Evolutionary conservation across 2,888 invertebrate genomes (phyloP), one percentile per base, ranked within the genome.

Genomic region (Cataglyphis altisquamis): DNA sequence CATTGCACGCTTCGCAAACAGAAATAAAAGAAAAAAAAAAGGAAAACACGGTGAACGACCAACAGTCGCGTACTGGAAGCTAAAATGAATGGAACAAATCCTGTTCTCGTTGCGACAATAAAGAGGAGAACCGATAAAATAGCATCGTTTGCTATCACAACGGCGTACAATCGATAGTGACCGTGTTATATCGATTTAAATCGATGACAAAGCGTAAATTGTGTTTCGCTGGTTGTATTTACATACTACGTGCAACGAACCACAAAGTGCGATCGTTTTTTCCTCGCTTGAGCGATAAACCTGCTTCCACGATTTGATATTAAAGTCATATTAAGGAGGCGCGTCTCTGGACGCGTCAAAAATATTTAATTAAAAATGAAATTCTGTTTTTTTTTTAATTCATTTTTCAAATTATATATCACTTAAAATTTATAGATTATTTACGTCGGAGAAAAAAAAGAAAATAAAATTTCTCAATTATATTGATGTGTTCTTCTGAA

Each of bases 121-220:
- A 80, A 80, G 39, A 62, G 12, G 21, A 3, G n/a, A 39, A 21
- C 15, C 45, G 36, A 62, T 60, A 32, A 45, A 80, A 70, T 36
- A 70, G 32, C 45, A 45, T 70, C 32, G 68, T 68, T 78, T 12
- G 60, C 60, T 45, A 70, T 70, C 45, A 45, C 21, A 29, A 29
- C 10, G n/a, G 45, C 12, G 12, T 70, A 48, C 60, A 80, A 80
- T 52, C 67, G 55, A 80, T 36, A 62, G 25, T 32, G 29, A 3
- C n/a, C 41, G 60, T 32, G 70, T 60, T 70, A 32, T 48, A 21
- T 70, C 60, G 57, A 57, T 80, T 60, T 80, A 70, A 80, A 80
- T 41, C 45, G 21, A 70, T 41, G 45, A 32, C 18, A 48, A 70
- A 70, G 60, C 60, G 60, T 48, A 70, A 70, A 70, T 45, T 60